These are phyloP conservation scores for Lateolabrax maculatus DNA, from an alignment of 2,797 vertebrate genomes.

Conservation along the genomic window DNA sequence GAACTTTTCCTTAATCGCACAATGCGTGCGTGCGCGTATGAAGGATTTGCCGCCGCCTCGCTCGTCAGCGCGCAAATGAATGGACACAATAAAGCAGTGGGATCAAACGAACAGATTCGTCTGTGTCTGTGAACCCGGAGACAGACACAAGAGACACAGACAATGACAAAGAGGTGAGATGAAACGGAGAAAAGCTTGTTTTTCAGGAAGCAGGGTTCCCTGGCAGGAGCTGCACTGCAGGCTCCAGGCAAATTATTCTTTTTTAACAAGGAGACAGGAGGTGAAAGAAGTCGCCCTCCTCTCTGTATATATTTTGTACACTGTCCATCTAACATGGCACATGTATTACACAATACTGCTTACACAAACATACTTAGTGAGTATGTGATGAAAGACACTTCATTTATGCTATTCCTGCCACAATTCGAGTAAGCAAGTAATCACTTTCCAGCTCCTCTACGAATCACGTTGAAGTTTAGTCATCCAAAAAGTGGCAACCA, in stretches of 20 bases:
- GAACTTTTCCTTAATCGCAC: conserved; percentile 46
- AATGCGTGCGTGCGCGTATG: conserved; percentile 1
- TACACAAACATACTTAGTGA: background rate
- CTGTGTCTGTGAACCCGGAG: conserved; percentile 54
- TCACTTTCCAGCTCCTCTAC: background rate
- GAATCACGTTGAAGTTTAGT: background rate
- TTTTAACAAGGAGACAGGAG: conserved; percentile 14
- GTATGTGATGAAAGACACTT: conserved; percentile 12
- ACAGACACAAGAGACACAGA: conserved; percentile 46
- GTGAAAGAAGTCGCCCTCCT: background rate
- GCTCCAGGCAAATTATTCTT: conserved; percentile 36
- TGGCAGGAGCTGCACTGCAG: conserved; percentile 16
- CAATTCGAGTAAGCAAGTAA: background rate
- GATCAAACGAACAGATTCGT: conserved; percentile 62
- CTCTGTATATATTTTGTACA: background rate
- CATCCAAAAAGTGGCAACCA: background rate
- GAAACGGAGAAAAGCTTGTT: conserved; percentile 57
- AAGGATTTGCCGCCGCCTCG: conserved; percentile 44
- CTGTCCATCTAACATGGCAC: conserved; percentile 1
- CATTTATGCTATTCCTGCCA: background rate
- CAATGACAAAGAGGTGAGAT: conserved; percentile 59
- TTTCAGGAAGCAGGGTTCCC: conserved; percentile 36
- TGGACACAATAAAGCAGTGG: conserved; percentile 50
- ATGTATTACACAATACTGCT: conserved; percentile 9
- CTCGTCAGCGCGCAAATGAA: conserved; percentile 39